Percentiles rank a stretch among this genome's conserved stretches.
These are phyloP conservation scores for Rhinoraja longicauda DNA, from an alignment of 2,797 vertebrate genomes.

Conservation along the genomic window DNA sequence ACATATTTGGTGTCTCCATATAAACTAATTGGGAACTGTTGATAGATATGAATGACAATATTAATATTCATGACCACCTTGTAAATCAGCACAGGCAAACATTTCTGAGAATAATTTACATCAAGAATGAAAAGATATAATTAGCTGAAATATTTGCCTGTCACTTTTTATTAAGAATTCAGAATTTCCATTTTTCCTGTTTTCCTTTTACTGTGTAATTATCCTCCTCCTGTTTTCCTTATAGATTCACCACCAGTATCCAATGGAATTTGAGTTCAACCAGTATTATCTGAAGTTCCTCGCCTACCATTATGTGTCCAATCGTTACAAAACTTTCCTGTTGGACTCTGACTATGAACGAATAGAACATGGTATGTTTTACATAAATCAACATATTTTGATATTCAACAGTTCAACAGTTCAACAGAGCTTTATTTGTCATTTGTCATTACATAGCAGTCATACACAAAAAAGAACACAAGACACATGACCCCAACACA, in stretches of 20 bases:
- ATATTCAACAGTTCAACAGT: no score
- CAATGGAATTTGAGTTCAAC: constrained; percentile 97
- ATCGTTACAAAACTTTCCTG: constrained; percentile 96
- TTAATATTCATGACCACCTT: background rate
- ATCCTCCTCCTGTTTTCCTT: constrained; percentile 39
- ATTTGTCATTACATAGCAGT: no score
- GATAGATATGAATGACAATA: background rate
- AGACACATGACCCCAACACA: no score
- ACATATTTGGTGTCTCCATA: background rate
- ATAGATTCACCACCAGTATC: constrained; percentile 87
- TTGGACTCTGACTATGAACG: constrained; percentile 97
- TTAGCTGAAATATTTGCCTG: background rate
- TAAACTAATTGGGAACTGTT: background rate
- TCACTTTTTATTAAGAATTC: constrained; percentile 36
- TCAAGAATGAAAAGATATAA: background rate
- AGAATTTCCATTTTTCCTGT: constrained; percentile 40
- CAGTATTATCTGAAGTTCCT: constrained; percentile 96
- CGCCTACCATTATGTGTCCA: constrained; percentile 95
- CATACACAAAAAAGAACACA: no score
- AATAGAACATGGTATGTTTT: constrained; percentile 85
- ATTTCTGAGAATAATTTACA: background rate
- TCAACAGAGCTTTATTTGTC: no score
- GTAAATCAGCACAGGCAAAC: background rate
- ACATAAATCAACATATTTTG: background rate
- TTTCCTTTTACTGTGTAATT: constrained; percentile 44